phyloP scores from a whole-genome alignment of 2,797 vertebrate species.

The Octomys mimax region DNA sequence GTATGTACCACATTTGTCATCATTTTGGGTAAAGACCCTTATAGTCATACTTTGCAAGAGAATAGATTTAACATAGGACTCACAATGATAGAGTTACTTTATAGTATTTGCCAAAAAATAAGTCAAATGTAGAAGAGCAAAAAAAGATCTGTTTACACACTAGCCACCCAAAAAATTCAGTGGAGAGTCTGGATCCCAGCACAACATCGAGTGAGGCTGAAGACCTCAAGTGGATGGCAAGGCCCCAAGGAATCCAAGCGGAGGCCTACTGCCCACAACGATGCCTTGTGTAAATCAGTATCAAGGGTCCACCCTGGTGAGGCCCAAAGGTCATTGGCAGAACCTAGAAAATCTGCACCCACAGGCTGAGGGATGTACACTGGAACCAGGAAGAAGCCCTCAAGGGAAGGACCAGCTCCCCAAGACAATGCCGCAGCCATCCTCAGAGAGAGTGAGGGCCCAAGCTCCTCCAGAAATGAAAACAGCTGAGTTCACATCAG shows the following conservation, averaged over 20 bases:
- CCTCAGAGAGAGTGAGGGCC: too few species aligned
- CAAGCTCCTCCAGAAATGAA: not conserved
- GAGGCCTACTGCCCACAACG: not conserved
- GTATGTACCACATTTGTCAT: too few species aligned
- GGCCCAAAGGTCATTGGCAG: not conserved
- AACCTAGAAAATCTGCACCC: not conserved
- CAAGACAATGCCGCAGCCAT: too few species aligned
- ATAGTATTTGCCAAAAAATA: not conserved
- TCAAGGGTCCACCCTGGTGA: not conserved
- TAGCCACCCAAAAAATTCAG: not conserved
- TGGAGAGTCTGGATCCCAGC: not conserved
- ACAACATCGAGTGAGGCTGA: too few species aligned
- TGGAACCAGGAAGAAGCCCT: too few species aligned
- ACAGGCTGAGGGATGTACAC: too few species aligned
- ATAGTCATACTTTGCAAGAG: not conserved
- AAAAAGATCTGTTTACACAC: not conserved
- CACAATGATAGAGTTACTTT: not conserved
- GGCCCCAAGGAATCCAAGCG: too few species aligned
- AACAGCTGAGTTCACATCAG: not conserved
- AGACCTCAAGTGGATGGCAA: not conserved
- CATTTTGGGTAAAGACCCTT: not conserved
- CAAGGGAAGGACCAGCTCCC: too few species aligned
- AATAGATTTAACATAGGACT: not conserved
- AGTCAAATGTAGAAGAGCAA: not conserved
- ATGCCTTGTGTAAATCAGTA: not conserved